A percentile compares a stretch with the other conserved stretches of the same genome.
These are phyloP conservation scores for Rugalucina vietnamica DNA, from an alignment of 2,888 invertebrate species.

Conservation along the genomic window DNA sequence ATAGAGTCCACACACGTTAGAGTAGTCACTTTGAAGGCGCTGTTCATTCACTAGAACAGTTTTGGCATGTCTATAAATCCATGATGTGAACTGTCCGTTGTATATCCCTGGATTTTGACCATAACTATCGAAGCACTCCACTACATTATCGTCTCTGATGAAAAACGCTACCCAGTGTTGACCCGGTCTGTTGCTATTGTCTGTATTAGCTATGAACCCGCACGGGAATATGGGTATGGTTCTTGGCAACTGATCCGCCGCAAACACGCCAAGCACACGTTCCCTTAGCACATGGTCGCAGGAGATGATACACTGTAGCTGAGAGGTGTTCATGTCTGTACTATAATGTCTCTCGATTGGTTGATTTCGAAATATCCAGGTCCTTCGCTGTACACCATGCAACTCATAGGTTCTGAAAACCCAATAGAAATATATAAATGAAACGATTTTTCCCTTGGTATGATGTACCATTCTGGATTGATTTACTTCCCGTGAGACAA, in stretches of 20 bases:
- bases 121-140: conserved; percentile 16
- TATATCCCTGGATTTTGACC: neutral
- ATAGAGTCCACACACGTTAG: conserved; percentile 34
- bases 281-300: neutral
- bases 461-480: no score
- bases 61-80: neutral
- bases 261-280: conserved; percentile 5
- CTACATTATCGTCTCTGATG: no score
- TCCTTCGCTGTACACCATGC: conserved; percentile 1
- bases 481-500: no score
- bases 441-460: no score
- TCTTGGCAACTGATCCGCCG: conserved; percentile 14
- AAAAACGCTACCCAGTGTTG: neutral
- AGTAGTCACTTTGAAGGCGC: conserved; percentile 26
- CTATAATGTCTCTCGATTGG: neutral
- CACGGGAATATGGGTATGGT: neutral
- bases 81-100: neutral
- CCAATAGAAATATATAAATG: no score
- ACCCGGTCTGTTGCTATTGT: neutral
- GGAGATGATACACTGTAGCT: neutral
- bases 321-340: conserved; percentile 11
- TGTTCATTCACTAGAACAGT: neutral
- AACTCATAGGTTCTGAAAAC: neutral
- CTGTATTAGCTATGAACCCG: conserved; percentile 4
- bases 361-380: conserved; percentile 5